phyloP scores from a whole-genome alignment of 2,797 vertebrate genomes.

The Ctenosaura bakeri region DNA sequence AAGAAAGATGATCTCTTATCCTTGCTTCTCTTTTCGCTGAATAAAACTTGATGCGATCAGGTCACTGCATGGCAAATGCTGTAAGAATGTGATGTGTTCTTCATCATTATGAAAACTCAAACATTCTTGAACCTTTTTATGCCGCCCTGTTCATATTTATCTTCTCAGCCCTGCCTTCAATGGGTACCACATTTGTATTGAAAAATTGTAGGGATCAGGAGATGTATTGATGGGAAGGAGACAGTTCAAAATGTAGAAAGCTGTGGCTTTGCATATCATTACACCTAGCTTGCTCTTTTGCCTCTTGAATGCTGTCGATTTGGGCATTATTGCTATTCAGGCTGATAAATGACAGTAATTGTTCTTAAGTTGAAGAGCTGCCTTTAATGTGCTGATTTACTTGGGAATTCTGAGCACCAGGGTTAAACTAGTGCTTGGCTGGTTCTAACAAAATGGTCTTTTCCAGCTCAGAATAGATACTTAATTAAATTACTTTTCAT shows the following conservation, averaged over 20 bases:
- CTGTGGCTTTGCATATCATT: constrained; percentile 87
- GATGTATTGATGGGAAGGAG: constrained; percentile 85
- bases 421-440: constrained; percentile 81
- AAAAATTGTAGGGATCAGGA: constrained; percentile 85
- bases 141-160: constrained; percentile 82
- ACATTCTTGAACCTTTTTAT: constrained; percentile 82
- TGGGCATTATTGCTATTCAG: constrained; percentile 87
- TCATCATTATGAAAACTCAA: constrained; percentile 84
- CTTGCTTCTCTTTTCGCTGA: constrained; percentile 61
- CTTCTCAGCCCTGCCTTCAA: constrained; percentile 82
- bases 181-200: constrained; percentile 84
- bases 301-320: constrained; percentile 88
- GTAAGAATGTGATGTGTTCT: constrained; percentile 76
- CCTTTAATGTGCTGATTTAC: constrained; percentile 86
- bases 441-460: constrained; percentile 81
- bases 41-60: constrained; percentile 78
- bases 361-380: constrained; percentile 88
- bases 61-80: constrained; percentile 82
- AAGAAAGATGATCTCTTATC: constrained; percentile 71
- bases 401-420: constrained; percentile 83
- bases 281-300: constrained; percentile 79
- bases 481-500: constrained; percentile 86
- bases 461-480: constrained; percentile 80
- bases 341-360: constrained; percentile 91
- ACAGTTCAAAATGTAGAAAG: constrained; percentile 82